Percentiles rank a stretch among this genome's conserved stretches.
phyloP scores from a whole-genome alignment of 2,888 invertebrate species.

The Pharmacophagus antenor region DNA sequence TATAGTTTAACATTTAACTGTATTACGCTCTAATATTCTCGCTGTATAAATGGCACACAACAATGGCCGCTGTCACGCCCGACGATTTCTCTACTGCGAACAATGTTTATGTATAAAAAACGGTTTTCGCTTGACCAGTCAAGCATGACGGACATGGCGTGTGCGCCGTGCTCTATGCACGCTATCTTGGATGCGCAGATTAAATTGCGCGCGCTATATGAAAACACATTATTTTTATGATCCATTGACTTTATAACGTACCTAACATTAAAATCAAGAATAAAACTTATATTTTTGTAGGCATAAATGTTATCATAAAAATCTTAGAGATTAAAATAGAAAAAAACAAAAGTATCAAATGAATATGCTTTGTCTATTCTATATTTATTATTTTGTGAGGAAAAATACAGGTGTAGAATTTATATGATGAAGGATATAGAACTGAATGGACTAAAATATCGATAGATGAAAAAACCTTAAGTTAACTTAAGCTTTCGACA shows the following conservation, averaged over 20 bases:
- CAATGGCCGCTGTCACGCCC: constrained; percentile 75
- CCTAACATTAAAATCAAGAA: not conserved
- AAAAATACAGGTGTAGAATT: no score
- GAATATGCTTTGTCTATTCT: no score
- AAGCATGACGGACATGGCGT: constrained; percentile 73
- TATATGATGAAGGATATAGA: no score
- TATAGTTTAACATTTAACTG: constrained; percentile 55
- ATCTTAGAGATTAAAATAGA: no score
- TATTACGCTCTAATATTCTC: constrained; percentile 77
- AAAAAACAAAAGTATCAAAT: no score
- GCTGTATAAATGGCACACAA: constrained; percentile 68
- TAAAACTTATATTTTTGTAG: no score
- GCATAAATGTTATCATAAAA: no score
- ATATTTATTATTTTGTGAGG: no score
- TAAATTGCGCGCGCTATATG: constrained; percentile 62
- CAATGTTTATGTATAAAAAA: constrained; percentile 78
- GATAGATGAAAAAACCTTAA: no score
- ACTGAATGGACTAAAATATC: no score
- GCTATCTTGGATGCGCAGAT: constrained; percentile 75
- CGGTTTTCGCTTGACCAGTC: constrained; percentile 63
- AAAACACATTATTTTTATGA: constrained; percentile 30
- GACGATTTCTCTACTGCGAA: constrained; percentile 78
- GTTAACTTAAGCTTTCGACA: no score
- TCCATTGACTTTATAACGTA: not conserved
- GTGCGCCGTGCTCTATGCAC: constrained; percentile 58